phyloP scores from a whole-genome alignment of 64 coral and sea anemone genomes.

The Porites australiensis region DNA sequence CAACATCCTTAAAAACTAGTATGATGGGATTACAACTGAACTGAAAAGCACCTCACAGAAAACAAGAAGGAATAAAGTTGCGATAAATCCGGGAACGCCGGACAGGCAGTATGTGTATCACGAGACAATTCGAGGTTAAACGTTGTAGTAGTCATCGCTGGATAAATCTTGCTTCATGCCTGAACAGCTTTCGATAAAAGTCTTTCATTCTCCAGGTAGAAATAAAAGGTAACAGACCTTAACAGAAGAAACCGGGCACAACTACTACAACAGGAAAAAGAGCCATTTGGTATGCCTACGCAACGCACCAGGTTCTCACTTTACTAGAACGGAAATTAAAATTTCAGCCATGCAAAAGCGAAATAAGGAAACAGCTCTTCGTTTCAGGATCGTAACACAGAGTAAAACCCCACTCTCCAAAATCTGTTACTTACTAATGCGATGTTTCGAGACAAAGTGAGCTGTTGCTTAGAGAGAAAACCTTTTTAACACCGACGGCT shows the following conservation, averaged over 20 bases:
- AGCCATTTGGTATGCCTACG: slow-evolving; percentile 8
- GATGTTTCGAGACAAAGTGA: not conserved
- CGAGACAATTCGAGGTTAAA: slow-evolving; percentile 51
- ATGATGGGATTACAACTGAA: not conserved
- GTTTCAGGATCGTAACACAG: not conserved
- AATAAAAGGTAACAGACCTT: slow-evolving; percentile 14
- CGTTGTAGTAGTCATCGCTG: not conserved
- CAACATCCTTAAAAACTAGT: not conserved
- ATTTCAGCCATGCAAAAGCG: slow-evolving; percentile 10
- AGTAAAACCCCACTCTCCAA: not conserved
- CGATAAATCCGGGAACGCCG: not conserved
- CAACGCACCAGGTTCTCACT: slow-evolving; percentile 1
- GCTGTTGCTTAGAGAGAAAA: not conserved
- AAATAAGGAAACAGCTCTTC: slow-evolving; percentile 34
- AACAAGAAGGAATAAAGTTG: not conserved
- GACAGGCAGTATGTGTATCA: not conserved
- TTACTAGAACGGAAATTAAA: slow-evolving; percentile 33
- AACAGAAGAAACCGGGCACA: not conserved
- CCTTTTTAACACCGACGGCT: not conserved
- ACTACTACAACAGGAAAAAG: not conserved
- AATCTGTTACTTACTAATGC: not conserved
- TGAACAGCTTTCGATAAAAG: slow-evolving; percentile 7
- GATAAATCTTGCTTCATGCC: slow-evolving; percentile 26
- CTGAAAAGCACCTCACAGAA: not conserved
- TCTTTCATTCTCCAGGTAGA: not conserved